Base-by-base conservation (phyloP, 2,888 invertebrate genomes). In the Xanthia icteritia region DNA sequence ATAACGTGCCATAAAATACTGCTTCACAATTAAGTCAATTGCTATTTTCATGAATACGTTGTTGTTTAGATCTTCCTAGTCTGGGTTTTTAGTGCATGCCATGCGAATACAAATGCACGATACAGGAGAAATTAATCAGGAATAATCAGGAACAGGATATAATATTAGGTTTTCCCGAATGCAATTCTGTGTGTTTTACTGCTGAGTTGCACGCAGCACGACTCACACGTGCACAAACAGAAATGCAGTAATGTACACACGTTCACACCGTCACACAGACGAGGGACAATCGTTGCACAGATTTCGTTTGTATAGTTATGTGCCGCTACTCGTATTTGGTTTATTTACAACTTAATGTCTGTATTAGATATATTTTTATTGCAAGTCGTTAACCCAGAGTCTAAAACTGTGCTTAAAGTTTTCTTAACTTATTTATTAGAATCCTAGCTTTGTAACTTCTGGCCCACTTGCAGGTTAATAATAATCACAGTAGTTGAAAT, bases 291-390 rank as follows among this genome's bases (percentile, higher is more conserved):
- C 45, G 54, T 81, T 48, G 58, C 67, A 42, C 58, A 60, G 60
- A 81, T 79, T 63, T 51, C 9, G 23, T 81, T 81, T 45, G 67
- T 36, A 70, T 61, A 45, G 61, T 70, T 63, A 39, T 20, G 23
- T 61, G 56, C 23, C 27, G 36, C 56, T 61, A 48, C 63, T 64
- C 8, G 64, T 15, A 11, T 36, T 15, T 39, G 61, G 23, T 27
- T 70, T 71, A 36, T 79, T 42, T n/a, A 23, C 8, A 76, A 63
- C 42, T 20, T 27, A 17, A 45, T 20, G 42, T n/a, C 5, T 5
- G 4, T 4, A 36, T 27, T 23, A 42, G 17, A 45, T 54, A 1
- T 9, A 36, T 27, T 31, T 48, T 8, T 61, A 77, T 39, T 61
- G 9, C 11, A 23, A 39, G 0, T 31, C 2, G 20, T 58, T 48